phyloP scores from a whole-genome alignment of 2,888 invertebrate species.

The Dolichomitus sp. region DNA sequence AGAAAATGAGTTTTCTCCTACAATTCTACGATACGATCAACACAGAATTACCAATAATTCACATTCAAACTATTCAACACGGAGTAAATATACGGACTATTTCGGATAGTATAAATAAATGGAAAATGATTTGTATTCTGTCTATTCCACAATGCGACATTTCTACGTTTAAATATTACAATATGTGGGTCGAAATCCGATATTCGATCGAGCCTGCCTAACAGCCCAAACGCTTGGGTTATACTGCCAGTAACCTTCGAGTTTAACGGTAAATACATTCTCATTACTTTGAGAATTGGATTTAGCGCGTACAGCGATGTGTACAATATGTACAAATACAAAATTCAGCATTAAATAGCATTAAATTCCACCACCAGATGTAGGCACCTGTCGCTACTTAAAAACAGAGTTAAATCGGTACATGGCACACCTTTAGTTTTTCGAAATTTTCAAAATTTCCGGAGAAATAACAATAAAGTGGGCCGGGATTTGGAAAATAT shows the following conservation, averaged over 20 bases:
- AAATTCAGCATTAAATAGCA: not conserved
- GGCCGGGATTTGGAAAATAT: too few species aligned
- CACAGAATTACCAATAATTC: not conserved
- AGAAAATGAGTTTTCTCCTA: not conserved
- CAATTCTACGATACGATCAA: not conserved
- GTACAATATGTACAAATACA: slow-evolving; percentile 10
- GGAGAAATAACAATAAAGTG: too few species aligned
- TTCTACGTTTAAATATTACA: slow-evolving; percentile 3
- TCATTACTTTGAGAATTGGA: slow-evolving; percentile 1
- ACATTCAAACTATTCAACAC: not conserved
- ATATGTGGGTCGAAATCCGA: slow-evolving; percentile 9
- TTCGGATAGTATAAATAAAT: not conserved
- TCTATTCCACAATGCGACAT: too few species aligned
- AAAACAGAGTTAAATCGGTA: not conserved
- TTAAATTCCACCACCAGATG: not conserved
- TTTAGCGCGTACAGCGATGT: not conserved
- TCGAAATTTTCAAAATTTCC: too few species aligned
- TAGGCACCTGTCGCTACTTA: not conserved
- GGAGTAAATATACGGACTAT: not conserved
- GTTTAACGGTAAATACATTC: slow-evolving; percentile 57
- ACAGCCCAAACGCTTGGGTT: slow-evolving; percentile 8
- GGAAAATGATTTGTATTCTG: not conserved
- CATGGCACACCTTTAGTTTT: too few species aligned
- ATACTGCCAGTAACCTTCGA: slow-evolving; percentile 27
- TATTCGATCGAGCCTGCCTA: not conserved